Evolutionary conservation across 2,113 vertebrate genomes (phyloP).

Genomic region (Otis tarda): DNA sequence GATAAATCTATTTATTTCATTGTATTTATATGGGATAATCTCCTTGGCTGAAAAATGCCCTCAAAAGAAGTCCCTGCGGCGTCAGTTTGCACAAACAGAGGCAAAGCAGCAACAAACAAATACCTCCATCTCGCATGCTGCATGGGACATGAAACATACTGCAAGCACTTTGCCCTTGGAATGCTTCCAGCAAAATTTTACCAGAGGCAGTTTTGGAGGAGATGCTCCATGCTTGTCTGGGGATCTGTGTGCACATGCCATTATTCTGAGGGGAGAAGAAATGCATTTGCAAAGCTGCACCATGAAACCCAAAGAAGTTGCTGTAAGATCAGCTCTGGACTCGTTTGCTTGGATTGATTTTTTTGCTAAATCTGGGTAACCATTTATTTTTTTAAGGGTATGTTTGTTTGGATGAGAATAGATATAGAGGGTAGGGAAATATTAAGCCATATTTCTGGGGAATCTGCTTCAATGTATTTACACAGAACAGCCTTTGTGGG

Average conservation of each 20-base stretch:
- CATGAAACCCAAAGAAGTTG: not conserved
- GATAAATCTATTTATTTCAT: constrained; percentile 54
- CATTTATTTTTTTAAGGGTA: not conserved
- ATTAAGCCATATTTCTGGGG: not conserved
- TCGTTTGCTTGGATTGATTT: not conserved
- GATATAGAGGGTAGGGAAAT: not conserved
- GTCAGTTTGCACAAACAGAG: constrained; percentile 66
- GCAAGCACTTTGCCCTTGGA: constrained; percentile 29
- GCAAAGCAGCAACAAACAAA: constrained; percentile 66
- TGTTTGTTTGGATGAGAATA: not conserved
- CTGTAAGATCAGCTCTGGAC: not conserved
- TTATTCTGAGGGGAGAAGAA: not conserved
- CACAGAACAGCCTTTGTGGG: constrained; percentile 18
- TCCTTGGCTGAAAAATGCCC: constrained; percentile 61
- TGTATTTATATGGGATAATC: constrained; percentile 58
- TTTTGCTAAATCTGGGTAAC: not conserved
- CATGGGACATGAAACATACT: constrained; percentile 46
- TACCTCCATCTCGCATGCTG: not conserved
- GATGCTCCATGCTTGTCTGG: not conserved
- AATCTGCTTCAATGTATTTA: constrained; percentile 23
- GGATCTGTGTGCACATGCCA: not conserved
- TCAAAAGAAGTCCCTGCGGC: constrained; percentile 56
- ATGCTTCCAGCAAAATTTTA: constrained; percentile 23
- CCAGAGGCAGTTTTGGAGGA: constrained; percentile 35
- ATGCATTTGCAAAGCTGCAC: not conserved